A percentile compares a stretch with the other conserved stretches of the same genome.
These are phyloP conservation scores for Anagyrus pseudococci DNA, from an alignment of 2,888 invertebrate species.

Conservation along the genomic window DNA sequence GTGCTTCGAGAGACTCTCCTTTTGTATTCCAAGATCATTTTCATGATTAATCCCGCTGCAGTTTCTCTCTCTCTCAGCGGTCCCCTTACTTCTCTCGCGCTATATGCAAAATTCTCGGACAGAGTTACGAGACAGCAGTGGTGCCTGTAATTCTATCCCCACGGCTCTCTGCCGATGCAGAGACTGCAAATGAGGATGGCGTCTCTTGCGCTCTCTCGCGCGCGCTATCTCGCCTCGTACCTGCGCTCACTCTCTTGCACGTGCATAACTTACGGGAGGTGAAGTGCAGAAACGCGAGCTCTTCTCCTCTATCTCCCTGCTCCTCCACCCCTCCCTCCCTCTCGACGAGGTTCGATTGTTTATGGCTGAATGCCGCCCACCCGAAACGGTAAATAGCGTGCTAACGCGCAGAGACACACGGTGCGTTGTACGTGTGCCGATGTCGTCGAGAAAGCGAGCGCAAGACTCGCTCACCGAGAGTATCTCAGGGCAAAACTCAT, in stretches of 20 bases:
- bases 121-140: slow-evolving; percentile 10
- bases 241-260: not conserved
- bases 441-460: slow-evolving; percentile 35
- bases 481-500: slow-evolving; percentile 55
- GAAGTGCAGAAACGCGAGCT: slow-evolving; percentile 4
- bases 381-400: slow-evolving; percentile 33
- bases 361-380: slow-evolving; percentile 37
- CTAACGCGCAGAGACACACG: not conserved
- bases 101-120: slow-evolving; percentile 17
- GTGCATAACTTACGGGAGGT: not conserved
- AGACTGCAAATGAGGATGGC: slow-evolving; percentile 29
- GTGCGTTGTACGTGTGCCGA: not conserved
- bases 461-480: slow-evolving; percentile 35
- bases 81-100: not conserved
- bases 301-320: too few species aligned
- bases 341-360: slow-evolving; percentile 30
- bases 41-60: slow-evolving; percentile 26
- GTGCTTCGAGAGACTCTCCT: slow-evolving; percentile 6
- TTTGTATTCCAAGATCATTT: slow-evolving; percentile 34
- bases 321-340: not conserved
- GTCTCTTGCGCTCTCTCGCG: not conserved
- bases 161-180: slow-evolving; percentile 6
- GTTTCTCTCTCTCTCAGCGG: not conserved
- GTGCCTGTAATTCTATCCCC: slow-evolving; percentile 30
- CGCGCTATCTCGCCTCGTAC: not conserved